Base-by-base conservation (phyloP, 2,113 vertebrate species). In the Piaya cayana region DNA sequence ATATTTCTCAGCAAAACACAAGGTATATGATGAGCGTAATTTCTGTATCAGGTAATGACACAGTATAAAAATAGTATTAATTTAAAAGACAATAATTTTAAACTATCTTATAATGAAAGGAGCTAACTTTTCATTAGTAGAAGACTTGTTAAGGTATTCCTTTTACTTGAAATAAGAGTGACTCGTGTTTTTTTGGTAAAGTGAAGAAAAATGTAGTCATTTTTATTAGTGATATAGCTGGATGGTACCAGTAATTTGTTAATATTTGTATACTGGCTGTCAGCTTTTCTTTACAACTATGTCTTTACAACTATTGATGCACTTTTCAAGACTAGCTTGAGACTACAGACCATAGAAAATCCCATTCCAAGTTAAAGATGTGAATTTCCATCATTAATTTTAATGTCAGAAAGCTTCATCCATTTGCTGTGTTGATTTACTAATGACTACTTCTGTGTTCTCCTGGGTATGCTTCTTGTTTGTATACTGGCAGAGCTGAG, bases 351-450 rank as follows among this genome's bases (percentile, higher is more conserved):
- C 49, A 15, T 42, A 85, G 78, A 87, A 94, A 88, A 94, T 77
- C 43, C 42, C 58, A 82, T 76, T 90, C 39, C 27, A 88, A 79
- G 49, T 72, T 72, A 92, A 85, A 43, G n/a, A 55, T 85, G 53
- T 69, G n/a, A 45, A 55, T 88, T 93, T 88, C 45, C 85, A 76
- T 53, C 49, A 68, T 72, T 90, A 91, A 87, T 84, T 92, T 91
- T 91, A 37, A 88, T 60, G 71, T 87, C n/a, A 53, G 70, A 77
- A 84, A 77, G 65, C 74, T 91, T 91, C 21, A 72, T 84, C 19
- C 11, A 27, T 68, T 92, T 71, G 15, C 53, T 72, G 27, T 74
- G 80, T 94, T 79, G 67, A 82, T 90, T 82, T 82, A 71, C 15
- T 95, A 91, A 93, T 75, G 43, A 93, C 84, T 13, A 30, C 7